phyloP scores from a whole-genome alignment of 2,888 invertebrate genomes.

The Poecilobothrus nobilitatus region DNA sequence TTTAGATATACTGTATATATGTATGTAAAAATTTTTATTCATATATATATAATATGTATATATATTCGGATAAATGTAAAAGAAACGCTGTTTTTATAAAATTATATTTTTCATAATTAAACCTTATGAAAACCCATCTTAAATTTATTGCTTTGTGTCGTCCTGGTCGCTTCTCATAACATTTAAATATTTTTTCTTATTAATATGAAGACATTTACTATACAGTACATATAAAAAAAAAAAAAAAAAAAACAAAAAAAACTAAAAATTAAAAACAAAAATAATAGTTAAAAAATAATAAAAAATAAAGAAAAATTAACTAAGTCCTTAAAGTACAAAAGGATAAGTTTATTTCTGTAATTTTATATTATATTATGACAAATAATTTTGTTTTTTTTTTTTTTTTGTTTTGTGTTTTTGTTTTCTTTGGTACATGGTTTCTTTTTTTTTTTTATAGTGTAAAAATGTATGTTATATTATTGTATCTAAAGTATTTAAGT shows the following conservation, averaged over 20 bases:
- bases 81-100: not conserved
- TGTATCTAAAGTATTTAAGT: not conserved
- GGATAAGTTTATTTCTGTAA: not conserved
- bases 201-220: not conserved
- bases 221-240: not conserved
- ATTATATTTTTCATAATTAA: slow-evolving; percentile 6
- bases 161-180: slow-evolving; percentile 1
- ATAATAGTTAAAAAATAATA: too few species aligned
- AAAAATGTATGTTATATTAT: not conserved
- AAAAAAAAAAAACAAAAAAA: not conserved
- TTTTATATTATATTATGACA: not conserved
- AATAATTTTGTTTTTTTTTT: not conserved
- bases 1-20: too few species aligned
- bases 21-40: too few species aligned
- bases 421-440: not conserved
- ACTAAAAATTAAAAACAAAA: too few species aligned
- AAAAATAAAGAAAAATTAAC: too few species aligned
- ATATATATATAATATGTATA: too few species aligned
- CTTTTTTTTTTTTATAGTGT: not conserved
- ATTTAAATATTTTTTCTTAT: not conserved
- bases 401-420: too few species aligned
- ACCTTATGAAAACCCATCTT: not conserved
- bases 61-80: too few species aligned
- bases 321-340: not conserved
- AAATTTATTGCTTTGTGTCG: slow-evolving; percentile 6